Evolutionary conservation across 2,888 invertebrate genomes (phyloP), one percentile per base, ranked within the genome.

Genomic region (Busseola fusca): DNA sequence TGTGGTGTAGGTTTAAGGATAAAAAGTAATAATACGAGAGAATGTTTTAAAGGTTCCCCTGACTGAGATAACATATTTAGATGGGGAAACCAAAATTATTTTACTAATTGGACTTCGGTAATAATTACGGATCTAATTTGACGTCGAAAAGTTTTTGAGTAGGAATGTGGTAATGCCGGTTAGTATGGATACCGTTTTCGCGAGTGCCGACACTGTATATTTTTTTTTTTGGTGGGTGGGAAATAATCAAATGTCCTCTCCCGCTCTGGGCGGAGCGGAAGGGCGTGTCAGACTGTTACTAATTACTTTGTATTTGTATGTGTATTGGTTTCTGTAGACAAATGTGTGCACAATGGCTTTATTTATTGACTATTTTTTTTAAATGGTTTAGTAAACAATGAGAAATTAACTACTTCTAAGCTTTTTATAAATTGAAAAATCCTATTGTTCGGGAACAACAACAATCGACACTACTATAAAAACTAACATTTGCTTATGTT

Each of bases 401-500:
- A 70, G 67, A 75, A 83, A 77, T 69, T 48, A 74, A 4, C 3
- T 34, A 34, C 34, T 4, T 34, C 34, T 34, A 34, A 34, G 5
- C 34, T 34, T n/a, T 73, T 82, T 86, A 87, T 80, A 84, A 87
- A 88, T 89, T 89, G 83, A 64, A 64, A 62, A 30, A 69, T 58
- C 59, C n/a, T 48, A 72, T 14, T 18, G 70, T 77, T 83, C 81
- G 78, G 81, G 86, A 86, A 87, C 83, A 75, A 74, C 64, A 70
- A 75, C 72, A 62, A 73, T 78, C 72, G 64, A 67, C 69, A 68
- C 66, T 50, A 52, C 40, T 73, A 77, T 75, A 73, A 74, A 68
- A 74, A 81, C 72, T 73, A 75, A 25, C 21, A n/a, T 16, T 37
- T 50, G 50, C 9, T 40, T 30, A n/a, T n/a, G 30, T 72, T 16